Evolutionary conservation across 2,797 vertebrate species (phyloP), one percentile per base, ranked within the genome.

Genomic region (Hybognathus amarus): DNA sequence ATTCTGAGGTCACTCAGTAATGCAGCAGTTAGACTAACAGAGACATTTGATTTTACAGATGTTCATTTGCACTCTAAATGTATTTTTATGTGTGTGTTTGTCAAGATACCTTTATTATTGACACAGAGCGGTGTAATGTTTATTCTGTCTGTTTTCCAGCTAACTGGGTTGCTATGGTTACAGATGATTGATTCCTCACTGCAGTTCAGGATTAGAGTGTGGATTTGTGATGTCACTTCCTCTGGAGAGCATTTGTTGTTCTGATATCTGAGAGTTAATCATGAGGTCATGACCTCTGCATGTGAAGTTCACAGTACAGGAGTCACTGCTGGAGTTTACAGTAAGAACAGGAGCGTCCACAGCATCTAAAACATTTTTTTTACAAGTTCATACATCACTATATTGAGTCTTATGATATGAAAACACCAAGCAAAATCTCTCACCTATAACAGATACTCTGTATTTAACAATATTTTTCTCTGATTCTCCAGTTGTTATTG

Each of bases 141-240:
- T 24, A 0, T 61, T 3, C 0, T 24, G 0, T 76, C 3, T 0
- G 12, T 0, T 15, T 8, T 18, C 86, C 68, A 74, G 87, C 86
- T 91, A 50, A 90, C 87, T 0, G 52, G 1, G 87, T 92, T 93
- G 86, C 89, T 92, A 17, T 93, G 86, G 86, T 89, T 89, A 87
- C 92, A 93, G 70, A 82, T 66, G 63, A 92, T 82, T 3, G 0
- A 2, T 20, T 10, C 6, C 5, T 87, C 12, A 0, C 15, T 12
- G 2, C 85, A 6, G 45, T 50, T 2, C 27, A 91, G 8, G 9
- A 3, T 9, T 2, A 92, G 5, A 22, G 1, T 22, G 42, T 33
- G 1, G 0, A 0, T 33, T 0, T 12, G 1, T 12, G 36, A 73
- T 38, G 30, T 38, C 50, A 17, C 64, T 40, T 45, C 22, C 61